Evolutionary conservation across 1,140 invertebrate species (phyloP).

Genomic region (Eupeodes corollae): DNA sequence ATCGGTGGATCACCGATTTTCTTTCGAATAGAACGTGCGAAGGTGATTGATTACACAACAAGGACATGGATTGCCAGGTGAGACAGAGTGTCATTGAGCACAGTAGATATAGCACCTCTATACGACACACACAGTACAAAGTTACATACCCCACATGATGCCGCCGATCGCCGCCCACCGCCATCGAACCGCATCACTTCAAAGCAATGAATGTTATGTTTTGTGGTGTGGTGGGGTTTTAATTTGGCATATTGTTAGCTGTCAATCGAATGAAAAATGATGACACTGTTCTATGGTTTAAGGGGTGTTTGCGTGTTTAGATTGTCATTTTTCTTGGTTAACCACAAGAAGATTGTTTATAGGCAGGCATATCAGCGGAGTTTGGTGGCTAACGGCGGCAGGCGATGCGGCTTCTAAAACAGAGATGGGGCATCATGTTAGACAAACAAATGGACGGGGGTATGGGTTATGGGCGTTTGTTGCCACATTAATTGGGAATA

Average conservation of each 20-base stretch:
- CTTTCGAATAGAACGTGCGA: constrained; percentile 44
- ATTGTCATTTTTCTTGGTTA: constrained; percentile 5
- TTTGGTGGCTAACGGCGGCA: too few relatives aligned
- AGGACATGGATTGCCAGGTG: constrained; percentile 48
- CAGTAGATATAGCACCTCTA: neutral
- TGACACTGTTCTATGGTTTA: neutral
- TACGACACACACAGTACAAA: neutral
- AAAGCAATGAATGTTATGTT: neutral
- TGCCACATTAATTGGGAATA: constrained; percentile 9
- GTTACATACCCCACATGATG: too few relatives aligned
- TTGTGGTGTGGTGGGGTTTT: constrained; percentile 3
- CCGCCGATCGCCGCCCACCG: too few relatives aligned
- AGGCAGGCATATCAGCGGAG: neutral
- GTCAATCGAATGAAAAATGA: constrained; percentile 9
- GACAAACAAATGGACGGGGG: too few relatives aligned
- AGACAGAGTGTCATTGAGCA: neutral
- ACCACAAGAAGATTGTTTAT: neutral
- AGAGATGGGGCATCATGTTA: too few relatives aligned
- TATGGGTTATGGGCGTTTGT: neutral
- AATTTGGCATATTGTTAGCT: constrained; percentile 9
- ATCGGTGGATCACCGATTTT: constrained; percentile 49
- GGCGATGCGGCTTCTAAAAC: too few relatives aligned
- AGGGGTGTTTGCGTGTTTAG: constrained; percentile 2
- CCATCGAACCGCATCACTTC: too few relatives aligned
- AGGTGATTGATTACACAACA: constrained; percentile 47